phyloP scores from a whole-genome alignment of 2,888 invertebrate genomes.

The Cantharis flavilabris region DNA sequence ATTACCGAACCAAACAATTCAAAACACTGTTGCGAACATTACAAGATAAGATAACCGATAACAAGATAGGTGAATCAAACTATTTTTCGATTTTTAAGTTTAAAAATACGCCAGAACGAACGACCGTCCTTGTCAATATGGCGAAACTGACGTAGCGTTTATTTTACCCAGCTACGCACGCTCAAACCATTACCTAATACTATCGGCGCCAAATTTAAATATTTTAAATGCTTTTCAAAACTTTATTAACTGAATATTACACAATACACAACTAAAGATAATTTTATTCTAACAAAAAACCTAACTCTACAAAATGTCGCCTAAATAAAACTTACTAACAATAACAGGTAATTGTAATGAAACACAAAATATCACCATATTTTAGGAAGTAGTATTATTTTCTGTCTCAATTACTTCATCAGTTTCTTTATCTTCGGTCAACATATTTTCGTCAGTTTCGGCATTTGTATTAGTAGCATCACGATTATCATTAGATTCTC shows the following conservation, averaged over 20 bases:
- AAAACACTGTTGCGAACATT: constrained; percentile 24
- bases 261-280: not conserved
- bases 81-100: constrained; percentile 26
- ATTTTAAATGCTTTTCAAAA: not conserved
- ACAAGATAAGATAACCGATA: constrained; percentile 21
- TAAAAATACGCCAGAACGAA: constrained; percentile 33
- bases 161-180: not conserved
- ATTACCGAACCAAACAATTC: constrained; percentile 13
- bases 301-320: not conserved
- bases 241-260: constrained; percentile 1
- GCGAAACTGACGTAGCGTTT: constrained; percentile 33
- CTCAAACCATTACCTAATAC: not conserved
- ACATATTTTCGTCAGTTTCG: constrained; percentile 4
- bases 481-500: not conserved
- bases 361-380: not conserved
- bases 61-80: constrained; percentile 12
- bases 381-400: constrained; percentile 4
- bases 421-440: constrained; percentile 8
- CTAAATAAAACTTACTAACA: not conserved
- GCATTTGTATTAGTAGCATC: not conserved
- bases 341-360: not conserved
- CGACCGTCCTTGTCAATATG: constrained; percentile 42
- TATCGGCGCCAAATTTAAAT: constrained; percentile 8
- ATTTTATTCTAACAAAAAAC: not conserved
- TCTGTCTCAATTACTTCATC: constrained; percentile 4